A percentile compares a stretch with the other conserved stretches of the same genome.
Conservation (phyloP, 2,888 invertebrate genomes). For the Pollenia angustigena region DNA sequence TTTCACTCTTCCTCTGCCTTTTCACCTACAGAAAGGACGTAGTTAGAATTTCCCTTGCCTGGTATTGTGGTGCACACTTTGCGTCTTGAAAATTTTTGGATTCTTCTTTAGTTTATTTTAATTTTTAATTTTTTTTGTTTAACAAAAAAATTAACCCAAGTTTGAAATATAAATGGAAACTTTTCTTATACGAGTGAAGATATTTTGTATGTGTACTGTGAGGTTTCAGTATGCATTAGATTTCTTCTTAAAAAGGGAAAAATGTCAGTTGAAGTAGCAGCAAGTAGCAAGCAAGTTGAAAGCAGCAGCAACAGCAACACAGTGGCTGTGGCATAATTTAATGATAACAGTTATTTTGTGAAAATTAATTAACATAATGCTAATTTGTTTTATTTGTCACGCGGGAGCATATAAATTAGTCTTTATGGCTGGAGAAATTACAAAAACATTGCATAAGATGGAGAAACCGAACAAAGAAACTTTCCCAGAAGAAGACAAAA, state of each 20-base stretch:
- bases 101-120: background rate
- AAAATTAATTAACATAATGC: conserved; percentile 74
- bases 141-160: conserved; percentile 41
- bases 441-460: conserved; percentile 46
- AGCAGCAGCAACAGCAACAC: conserved; percentile 26
- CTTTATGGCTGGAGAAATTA: conserved; percentile 68
- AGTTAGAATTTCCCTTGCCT: conserved; percentile 35
- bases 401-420: conserved; percentile 73
- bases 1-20: conserved; percentile 43
- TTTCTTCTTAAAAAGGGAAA: conserved; percentile 53
- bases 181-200: conserved; percentile 19
- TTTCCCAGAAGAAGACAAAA: conserved; percentile 53
- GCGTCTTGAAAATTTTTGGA: conserved; percentile 15
- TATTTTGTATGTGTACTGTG: conserved; percentile 26
- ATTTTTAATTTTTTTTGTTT: conserved; percentile 2
- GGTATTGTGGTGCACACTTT: conserved; percentile 24
- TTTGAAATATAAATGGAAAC: conserved; percentile 45
- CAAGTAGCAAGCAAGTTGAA: conserved; percentile 51
- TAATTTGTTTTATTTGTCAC: conserved; percentile 74
- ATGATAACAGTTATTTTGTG: conserved; percentile 74
- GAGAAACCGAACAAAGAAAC: conserved; percentile 61
- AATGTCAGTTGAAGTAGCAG: conserved; percentile 52
- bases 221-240: conserved; percentile 61
- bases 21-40: conserved; percentile 28
- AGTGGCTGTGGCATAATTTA: conserved; percentile 70